Evolutionary conservation across 2,797 vertebrate genomes (phyloP).

Genomic region (Malacoctenus gilli): DNA sequence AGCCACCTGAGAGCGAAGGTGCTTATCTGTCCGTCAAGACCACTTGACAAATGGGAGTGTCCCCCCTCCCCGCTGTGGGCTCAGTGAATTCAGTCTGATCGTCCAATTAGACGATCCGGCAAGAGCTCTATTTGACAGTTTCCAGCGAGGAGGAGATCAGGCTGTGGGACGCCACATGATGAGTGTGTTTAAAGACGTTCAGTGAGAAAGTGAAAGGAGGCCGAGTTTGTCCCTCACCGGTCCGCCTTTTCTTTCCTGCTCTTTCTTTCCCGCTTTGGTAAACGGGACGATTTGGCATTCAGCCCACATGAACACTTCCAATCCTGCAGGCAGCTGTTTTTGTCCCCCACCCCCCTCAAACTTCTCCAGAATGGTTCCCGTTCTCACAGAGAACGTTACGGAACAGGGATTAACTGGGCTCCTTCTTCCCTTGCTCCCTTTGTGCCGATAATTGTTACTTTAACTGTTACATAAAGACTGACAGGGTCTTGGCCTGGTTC

Average conservation of each 20-base stretch:
- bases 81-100: slow-evolving; percentile 33
- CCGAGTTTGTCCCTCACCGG: slow-evolving; percentile 56
- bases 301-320: slow-evolving; percentile 52
- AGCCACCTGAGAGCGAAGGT: slow-evolving; percentile 21
- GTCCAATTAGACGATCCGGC: slow-evolving; percentile 29
- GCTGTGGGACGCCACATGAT: slow-evolving; percentile 47
- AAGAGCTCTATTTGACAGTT: slow-evolving; percentile 8
- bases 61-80: slow-evolving; percentile 23
- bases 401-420: slow-evolving; percentile 51
- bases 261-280: slow-evolving; percentile 51
- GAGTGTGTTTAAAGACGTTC: slow-evolving; percentile 40
- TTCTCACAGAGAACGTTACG: slow-evolving; percentile 60
- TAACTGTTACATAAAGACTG: slow-evolving; percentile 53
- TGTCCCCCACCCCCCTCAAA: too few relatives aligned
- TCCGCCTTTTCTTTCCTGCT: too few relatives aligned
- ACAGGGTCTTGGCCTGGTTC: slow-evolving; percentile 37
- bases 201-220: slow-evolving; percentile 38
- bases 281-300: slow-evolving; percentile 56
- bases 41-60: slow-evolving; percentile 32
- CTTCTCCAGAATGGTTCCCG: slow-evolving; percentile 42
- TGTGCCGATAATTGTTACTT: slow-evolving; percentile 50
- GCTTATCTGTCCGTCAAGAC: slow-evolving; percentile 13
- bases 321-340: slow-evolving; percentile 59
- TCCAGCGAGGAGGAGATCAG: slow-evolving; percentile 45
- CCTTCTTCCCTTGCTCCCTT: slow-evolving; percentile 35